Base-by-base conservation (phyloP, 2,113 vertebrate species). In the Panthera tigris region DNA sequence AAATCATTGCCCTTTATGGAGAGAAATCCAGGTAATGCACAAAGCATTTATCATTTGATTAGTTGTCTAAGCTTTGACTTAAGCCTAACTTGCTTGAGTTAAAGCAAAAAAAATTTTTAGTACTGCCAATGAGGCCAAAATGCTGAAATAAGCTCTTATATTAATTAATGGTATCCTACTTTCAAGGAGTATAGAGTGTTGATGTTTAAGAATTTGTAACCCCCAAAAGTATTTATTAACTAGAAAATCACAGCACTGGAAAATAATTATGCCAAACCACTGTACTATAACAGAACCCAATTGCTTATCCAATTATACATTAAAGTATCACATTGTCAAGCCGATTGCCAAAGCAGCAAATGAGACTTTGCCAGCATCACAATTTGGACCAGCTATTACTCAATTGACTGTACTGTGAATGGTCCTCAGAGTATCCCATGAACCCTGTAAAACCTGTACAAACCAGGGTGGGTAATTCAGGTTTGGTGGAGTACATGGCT, bases 201-300 rank as follows among this genome's bases (percentile, higher is more conserved):
- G 96, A 95, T 98, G 94, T 94, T 98, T 98, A 97, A 97, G 98
- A 97, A 97, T 98, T 97, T 98, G 98, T 98, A 97, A 98, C 93
- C 95, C 97, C 82, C 82, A 7, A 83, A 97, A 97, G 84, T 96
- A 97, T 98, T 98, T 98, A 98, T 98, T 97, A 97, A 97, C 94
- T 97, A 97, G 95, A 98, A 98, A 99, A 97, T 98, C 96, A 98
- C 55, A 97, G 96, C 55, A 69, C 95, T 98, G 92, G 93, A 98
- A 97, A 98, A 94, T 96, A 98, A 98, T 98, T 98, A 97, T 5
- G 33, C 48, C 95, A 98, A 98, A 97, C 97, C 94, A 93, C 90
- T 93, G 80, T 93, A 95, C 96, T 97, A 97, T 87, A 97, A 97
- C 94, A 97, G 97, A 98, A 97, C 91, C 89, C 86, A 96, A 93